These are phyloP conservation scores for Catostylus mosaicus DNA, from an alignment of 30 jellyfish, hydroid and myxozoan species.

Conservation along the genomic window DNA sequence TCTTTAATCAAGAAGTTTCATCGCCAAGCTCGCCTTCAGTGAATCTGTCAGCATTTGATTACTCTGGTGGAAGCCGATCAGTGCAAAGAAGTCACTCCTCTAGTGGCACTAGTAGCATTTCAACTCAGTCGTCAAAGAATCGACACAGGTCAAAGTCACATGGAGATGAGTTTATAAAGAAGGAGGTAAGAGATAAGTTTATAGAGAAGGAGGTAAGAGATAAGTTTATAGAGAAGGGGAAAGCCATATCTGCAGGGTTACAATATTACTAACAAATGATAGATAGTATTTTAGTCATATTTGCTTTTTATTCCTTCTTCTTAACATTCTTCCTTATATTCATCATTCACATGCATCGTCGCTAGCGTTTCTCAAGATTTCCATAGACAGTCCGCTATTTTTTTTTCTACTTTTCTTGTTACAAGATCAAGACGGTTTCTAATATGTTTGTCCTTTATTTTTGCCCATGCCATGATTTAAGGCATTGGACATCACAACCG, in stretches of 20 bases:
- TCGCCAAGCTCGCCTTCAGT: slow-evolving; percentile 67
- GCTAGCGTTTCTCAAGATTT: no score
- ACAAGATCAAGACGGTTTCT: no score
- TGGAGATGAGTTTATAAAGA: slow-evolving; percentile 71
- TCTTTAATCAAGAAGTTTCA: slow-evolving; percentile 47
- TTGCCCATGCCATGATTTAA: no score
- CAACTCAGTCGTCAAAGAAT: slow-evolving; percentile 61
- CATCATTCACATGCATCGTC: no score
- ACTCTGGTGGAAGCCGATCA: slow-evolving; percentile 39
- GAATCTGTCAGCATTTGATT: slow-evolving; percentile 34
- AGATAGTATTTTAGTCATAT: no score
- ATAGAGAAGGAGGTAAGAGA: slow-evolving; percentile 73
- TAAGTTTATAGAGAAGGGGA: slow-evolving; percentile 52
- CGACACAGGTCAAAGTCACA: slow-evolving; percentile 90
- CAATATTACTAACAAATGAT: no score
- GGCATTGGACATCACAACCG: no score
- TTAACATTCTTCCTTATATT: no score
- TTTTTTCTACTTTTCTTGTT: no score
- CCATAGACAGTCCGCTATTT: no score
- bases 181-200: slow-evolving; percentile 80
- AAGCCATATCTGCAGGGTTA: no score
- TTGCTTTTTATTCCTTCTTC: background rate
- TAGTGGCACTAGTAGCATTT: slow-evolving; percentile 57
- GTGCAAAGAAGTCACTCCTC: slow-evolving; percentile 59
- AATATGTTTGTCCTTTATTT: no score